Conservation (phyloP, 2,113 vertebrate species). For the Paralichthys olivaceus region DNA sequence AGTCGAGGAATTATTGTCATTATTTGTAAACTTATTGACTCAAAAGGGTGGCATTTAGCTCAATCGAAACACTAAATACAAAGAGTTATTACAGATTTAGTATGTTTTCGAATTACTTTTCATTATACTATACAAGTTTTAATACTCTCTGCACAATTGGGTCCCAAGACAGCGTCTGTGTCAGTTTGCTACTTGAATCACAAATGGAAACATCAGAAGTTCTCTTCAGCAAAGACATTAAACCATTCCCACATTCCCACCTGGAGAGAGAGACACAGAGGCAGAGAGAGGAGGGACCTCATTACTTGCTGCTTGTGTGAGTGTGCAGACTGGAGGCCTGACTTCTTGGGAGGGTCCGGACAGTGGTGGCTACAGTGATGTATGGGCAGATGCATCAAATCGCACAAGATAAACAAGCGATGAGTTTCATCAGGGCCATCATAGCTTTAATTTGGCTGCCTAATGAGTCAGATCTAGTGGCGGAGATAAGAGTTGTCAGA, state of each 20-base stretch:
- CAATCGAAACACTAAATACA: background rate
- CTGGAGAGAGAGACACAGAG: conserved; percentile 43
- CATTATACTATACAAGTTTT: background rate
- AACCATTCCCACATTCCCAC: conserved; percentile 56
- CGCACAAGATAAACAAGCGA: conserved; percentile 97
- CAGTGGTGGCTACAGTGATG: conserved; percentile 82
- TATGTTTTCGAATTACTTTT: background rate
- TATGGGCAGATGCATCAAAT: conserved; percentile 95
- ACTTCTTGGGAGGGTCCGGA: conserved; percentile 78
- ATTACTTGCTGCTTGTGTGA: conserved; percentile 59
- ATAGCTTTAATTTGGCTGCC: conserved; percentile 96
- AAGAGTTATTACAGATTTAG: background rate
- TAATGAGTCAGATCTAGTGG: conserved; percentile 96
- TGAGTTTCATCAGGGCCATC: conserved; percentile 97
- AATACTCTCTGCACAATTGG: conserved; percentile 8
- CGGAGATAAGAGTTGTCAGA: conserved; percentile 97
- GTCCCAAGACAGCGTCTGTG: conserved; percentile 3
- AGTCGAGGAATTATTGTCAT: background rate
- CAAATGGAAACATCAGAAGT: conserved; percentile 72
- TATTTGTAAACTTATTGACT: background rate
- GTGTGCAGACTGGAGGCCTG: conserved; percentile 67
- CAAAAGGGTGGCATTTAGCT: background rate
- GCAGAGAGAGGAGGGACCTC: conserved; percentile 27
- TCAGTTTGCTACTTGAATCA: conserved; percentile 38
- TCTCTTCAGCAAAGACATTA: conserved; percentile 46